These are phyloP conservation scores for Calonectris borealis DNA, from an alignment of 2,113 vertebrate genomes.

Conservation along the genomic window DNA sequence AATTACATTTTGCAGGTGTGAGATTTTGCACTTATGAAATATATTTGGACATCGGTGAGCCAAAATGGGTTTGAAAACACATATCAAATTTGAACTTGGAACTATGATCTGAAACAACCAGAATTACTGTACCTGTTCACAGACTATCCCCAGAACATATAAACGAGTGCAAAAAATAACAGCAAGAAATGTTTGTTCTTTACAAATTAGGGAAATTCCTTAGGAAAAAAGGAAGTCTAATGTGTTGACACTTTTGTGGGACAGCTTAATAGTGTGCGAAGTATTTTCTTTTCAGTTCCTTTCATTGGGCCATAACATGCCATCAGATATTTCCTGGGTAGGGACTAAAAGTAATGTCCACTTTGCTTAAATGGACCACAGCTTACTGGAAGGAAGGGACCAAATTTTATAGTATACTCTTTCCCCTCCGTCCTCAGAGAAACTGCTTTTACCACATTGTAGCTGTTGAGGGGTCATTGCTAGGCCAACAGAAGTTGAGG, in stretches of 20 bases:
- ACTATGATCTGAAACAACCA: neutral
- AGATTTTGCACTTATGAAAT: constrained; percentile 38
- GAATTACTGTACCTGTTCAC: neutral
- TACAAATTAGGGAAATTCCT: constrained; percentile 15
- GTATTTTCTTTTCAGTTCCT: constrained; percentile 17
- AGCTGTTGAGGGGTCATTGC: neutral
- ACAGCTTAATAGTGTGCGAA: constrained; percentile 12
- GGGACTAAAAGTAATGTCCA: neutral
- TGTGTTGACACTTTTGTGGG: constrained; percentile 6
- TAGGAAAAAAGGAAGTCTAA: neutral
- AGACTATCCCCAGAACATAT: neutral
- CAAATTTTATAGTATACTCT: neutral
- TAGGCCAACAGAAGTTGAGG: neutral
- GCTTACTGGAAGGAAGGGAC: constrained; percentile 2
- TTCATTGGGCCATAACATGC: neutral
- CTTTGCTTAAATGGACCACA: neutral
- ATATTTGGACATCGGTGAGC: neutral
- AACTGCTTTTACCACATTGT: neutral
- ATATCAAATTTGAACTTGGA: neutral
- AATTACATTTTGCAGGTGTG: constrained; percentile 26
- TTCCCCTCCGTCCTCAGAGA: neutral
- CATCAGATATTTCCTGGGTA: neutral
- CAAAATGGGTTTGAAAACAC: constrained; percentile 25
- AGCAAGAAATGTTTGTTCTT: neutral
- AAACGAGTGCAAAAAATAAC: neutral